Evolutionary conservation across 2,113 vertebrate genomes (phyloP), one percentile per base, ranked within the genome.

Genomic region (Callocephalon fimbriatum): DNA sequence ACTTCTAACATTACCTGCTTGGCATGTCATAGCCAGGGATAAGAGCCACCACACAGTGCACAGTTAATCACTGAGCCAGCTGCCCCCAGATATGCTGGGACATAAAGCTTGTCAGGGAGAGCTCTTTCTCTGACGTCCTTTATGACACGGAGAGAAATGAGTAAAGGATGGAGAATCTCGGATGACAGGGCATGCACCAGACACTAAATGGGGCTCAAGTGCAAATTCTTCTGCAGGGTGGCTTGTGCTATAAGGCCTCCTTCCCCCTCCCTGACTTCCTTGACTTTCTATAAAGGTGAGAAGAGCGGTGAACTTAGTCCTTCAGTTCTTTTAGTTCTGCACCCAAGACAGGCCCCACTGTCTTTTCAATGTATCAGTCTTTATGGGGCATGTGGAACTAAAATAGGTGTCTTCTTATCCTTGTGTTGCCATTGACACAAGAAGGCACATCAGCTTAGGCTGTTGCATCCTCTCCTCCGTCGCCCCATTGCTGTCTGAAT

Each of bases 1-100:
- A 58, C 96, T 94, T 96, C 94, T 96, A 96, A 81, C 76, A 21
- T 97, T 93, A 96, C 90, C 73, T 93, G 79, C 72, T 31, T 77
- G 94, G 47, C 68, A 48, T 90, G 61, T 65, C 44, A 1, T 17
- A 78, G 83, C 7, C 50, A 16, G 79, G 82, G 68, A 9, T 47
- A 56, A 70, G 88, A 80, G 68, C 76, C 65, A 68, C 73, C 73
- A 89, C n/a, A 37, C n/a, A 17, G 76, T 0, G 23, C 58, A 59
- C 65, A 32, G 88, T 84, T 94, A 92, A 93, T 92, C 86, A 40
- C 80, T 37, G 90, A 80, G 63, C 75, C 92, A 90, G 76, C 95
- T 95, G 94, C 72, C 37, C 45, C 51, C 70, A 67, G 59, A 61
- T 51, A 40, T 0, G 2, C 3, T 1, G 72, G 29, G 37, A 35